Conservation (phyloP, 2,888 invertebrate species). For the Stenoptilia bipunctidactyla region DNA sequence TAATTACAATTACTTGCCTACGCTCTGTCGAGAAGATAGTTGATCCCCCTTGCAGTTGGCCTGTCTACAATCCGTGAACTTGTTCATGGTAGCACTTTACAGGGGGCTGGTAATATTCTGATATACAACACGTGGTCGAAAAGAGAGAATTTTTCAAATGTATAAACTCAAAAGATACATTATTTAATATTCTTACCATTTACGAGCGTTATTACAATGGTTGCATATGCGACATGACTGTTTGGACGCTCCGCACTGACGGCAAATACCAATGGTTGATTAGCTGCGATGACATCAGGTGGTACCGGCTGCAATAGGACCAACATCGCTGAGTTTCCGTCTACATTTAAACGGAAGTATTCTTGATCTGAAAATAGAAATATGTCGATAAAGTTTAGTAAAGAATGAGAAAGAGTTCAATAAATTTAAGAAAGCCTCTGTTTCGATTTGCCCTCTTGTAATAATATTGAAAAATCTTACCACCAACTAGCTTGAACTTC, state of each 20-base stretch:
- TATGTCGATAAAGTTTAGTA: too few relatives aligned
- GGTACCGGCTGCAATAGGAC: conserved; percentile 17
- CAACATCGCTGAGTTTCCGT: conserved; percentile 14
- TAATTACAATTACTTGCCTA: too few relatives aligned
- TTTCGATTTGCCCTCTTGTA: too few relatives aligned
- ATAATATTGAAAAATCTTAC: conserved; percentile 16
- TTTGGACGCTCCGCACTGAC: conserved; percentile 18
- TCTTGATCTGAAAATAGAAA: conserved; percentile 20
- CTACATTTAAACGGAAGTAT: conserved; percentile 19
- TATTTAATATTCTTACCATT: conserved; percentile 20
- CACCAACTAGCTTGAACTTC: conserved; percentile 23
- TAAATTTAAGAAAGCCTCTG: too few relatives aligned
- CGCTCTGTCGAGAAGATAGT: too few relatives aligned
- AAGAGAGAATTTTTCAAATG: too few relatives aligned
- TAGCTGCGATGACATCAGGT: conserved; percentile 18
- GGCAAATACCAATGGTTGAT: conserved; percentile 21
- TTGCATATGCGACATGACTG: conserved; percentile 15
- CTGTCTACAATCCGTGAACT: too few relatives aligned
- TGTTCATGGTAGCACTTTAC: too few relatives aligned
- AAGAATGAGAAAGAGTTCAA: neutral
- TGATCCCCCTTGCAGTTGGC: too few relatives aligned
- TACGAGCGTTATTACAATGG: conserved; percentile 19
- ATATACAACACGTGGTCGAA: too few relatives aligned
- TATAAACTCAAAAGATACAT: too few relatives aligned
- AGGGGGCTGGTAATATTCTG: too few relatives aligned